Evolutionary conservation across 2,888 invertebrate genomes (phyloP).

Genomic region (Polia nebulosa): DNA sequence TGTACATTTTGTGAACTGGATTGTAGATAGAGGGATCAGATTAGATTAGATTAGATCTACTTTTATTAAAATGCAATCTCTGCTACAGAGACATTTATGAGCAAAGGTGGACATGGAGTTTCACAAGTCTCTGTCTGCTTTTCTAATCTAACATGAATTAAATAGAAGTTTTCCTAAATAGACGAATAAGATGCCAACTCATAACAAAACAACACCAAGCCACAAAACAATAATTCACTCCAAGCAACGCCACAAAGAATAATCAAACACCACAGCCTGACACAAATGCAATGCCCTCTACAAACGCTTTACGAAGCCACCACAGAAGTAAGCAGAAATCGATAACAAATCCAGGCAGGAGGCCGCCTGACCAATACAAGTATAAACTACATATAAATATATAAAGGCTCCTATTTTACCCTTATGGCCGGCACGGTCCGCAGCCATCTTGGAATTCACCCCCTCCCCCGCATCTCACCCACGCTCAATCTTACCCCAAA

Average conservation of each 20-base stretch:
- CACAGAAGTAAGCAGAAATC: conserved; percentile 72
- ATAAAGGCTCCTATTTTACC: conserved; percentile 88
- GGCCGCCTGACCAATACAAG: conserved; percentile 86
- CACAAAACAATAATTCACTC: conserved; percentile 4
- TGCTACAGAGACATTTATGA: no score
- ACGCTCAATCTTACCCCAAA: conserved; percentile 89
- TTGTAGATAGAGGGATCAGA: no score
- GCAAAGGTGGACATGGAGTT: background rate
- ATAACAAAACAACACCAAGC: background rate
- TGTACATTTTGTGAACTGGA: background rate
- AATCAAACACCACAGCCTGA: conserved; percentile 23
- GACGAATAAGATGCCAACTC: background rate
- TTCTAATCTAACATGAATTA: no score
- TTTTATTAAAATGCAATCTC: no score
- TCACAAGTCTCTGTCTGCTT: background rate
- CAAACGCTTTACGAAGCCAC: conserved; percentile 35
- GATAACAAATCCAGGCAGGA: conserved; percentile 74
- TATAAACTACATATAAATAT: conserved; percentile 84
- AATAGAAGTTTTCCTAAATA: no score
- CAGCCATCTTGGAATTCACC: conserved; percentile 88
- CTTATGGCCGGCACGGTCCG: conserved; percentile 90
- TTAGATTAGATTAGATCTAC: no score
- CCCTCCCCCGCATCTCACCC: conserved; percentile 82
- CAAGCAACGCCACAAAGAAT: conserved; percentile 13
- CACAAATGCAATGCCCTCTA: conserved; percentile 24